Base-by-base conservation (phyloP, 2,888 invertebrate genomes). In the Deilephila porcellus region DNA sequence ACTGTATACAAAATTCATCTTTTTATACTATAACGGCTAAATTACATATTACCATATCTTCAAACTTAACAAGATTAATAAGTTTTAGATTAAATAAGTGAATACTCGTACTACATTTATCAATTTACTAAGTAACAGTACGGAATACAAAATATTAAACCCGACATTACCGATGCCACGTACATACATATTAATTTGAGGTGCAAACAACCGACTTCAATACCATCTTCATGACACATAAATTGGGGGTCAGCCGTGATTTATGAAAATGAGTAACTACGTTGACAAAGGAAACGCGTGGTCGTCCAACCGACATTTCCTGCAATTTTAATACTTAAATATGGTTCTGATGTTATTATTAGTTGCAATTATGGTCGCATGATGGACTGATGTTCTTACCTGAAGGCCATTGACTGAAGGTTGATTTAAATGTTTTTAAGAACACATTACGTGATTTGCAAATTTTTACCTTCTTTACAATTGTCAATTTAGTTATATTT, bases 281-380 rank as follows among this genome's bases (percentile, higher is more conserved):
- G 67, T 67, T 63, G 67, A 67, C 67, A 67, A 52, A 45, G 67
- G 67, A 67, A 67, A 67, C 67, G 45, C 52, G 52, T 52, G 67
- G 67, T 67, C 45, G 45, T 67, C 67, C 67, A 67, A 67, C 45
- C 67, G 67, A 67, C 67, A 67, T 67, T 67, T 67, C 67, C 67
- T 67, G 67, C 67, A 67, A 67, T 67, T 67, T 67, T 52, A 6
- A 67, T 45, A 52, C 67, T 52, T 67, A 67, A 67, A 67, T 67
- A 67, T 67, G 67, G 52, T 67, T 67, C 52, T 67, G 67, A 17
- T 25, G 67, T 67, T 67, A 67, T 45, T 67, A 67, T 67, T 67
- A 67, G 52, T 17, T 67, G 52, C 17, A 67, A 67, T 67, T 67
- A 67, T 67, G 45, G 67, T 52, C 17, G 17, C 52, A 67, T 52